These are phyloP conservation scores for Hippocampus mohnikei DNA, from an alignment of 2,113 vertebrate species.

Conservation along the genomic window DNA sequence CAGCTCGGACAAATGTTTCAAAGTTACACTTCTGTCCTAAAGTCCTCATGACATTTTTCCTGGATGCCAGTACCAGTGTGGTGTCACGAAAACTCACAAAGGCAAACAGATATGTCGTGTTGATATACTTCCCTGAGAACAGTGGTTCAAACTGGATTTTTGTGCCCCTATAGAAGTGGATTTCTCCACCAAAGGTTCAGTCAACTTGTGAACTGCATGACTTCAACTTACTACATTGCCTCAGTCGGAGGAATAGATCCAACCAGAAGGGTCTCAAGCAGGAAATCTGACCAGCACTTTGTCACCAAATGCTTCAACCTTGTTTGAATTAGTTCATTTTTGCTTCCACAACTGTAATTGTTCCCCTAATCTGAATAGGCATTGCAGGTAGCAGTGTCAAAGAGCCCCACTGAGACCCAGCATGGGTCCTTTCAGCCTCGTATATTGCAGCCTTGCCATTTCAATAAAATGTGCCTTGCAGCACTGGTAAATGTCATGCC, in stretches of 20 bases:
- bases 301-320: slow-evolving; percentile 52
- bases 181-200: neutral
- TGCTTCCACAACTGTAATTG: slow-evolving; percentile 68
- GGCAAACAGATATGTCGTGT: neutral
- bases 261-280: slow-evolving; percentile 22
- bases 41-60: too few relatives aligned
- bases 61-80: too few relatives aligned
- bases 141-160: neutral
- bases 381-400: slow-evolving; percentile 60
- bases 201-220: neutral
- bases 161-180: neutral
- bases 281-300: slow-evolving; percentile 48
- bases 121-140: neutral
- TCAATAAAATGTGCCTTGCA: slow-evolving; percentile 55
- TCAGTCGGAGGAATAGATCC: slow-evolving; percentile 27
- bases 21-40: too few relatives aligned
- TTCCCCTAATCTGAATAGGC: slow-evolving; percentile 67
- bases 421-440: slow-evolving; percentile 68
- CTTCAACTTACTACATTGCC: neutral
- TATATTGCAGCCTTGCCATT: slow-evolving; percentile 69
- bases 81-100: too few relatives aligned
- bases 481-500: slow-evolving; percentile 73
- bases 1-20: too few relatives aligned
- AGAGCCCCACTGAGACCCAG: slow-evolving; percentile 68
- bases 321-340: slow-evolving; percentile 69